Base-by-base conservation (phyloP, 2,113 vertebrate species). In the Apeltes quadracus region DNA sequence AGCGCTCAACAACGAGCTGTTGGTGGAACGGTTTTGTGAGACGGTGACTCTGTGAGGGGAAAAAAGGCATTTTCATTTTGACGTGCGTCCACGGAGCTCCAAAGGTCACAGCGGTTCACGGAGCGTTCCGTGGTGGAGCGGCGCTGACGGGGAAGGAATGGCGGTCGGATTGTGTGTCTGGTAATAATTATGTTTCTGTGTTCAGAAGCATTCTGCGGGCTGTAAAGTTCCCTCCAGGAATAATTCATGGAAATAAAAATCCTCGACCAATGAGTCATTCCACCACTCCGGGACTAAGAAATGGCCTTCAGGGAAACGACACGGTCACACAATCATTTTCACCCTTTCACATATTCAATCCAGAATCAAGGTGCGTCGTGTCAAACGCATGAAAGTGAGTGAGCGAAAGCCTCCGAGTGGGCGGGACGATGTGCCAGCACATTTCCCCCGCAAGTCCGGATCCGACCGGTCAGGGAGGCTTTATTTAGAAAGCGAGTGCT, bases 401-500 rank as follows among this genome's bases (percentile, higher is more conserved):
- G n/a, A 13, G 12, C n/a, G 61, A 43, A 75, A 44, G 8, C 8
- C 27, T 12, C 1, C 44, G 25, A 72, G 68, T 62, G 25, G 7
- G 59, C 23, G 0, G 16, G 29, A 20, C 3, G 59, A 69, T 3
- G 5, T 59, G 54, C 61, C 65, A 16, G 61, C 51, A 50, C 64
- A 58, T 32, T 43, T 66, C 69, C 65, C 39, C 70, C 78, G 62
- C 78, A 44, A 48, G 84, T 61, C 83, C 81, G 79, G 83, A 84
- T 77, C 79, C 44, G 81, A 84, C 88, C 23, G 63, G 84, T 77
- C 66, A 27, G 44, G 48, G 46, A 5, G 58, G 44, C 88, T 89
- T 84, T 75, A 85, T 90, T 88, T 90, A 91, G 91, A 86, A 63
- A 56, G 57, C 81, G 74, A 22, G 50, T 63, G 25, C 65, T 5